Percentiles rank a stretch among this genome's conserved stretches.
Conservation (phyloP, 2,113 vertebrate genomes). For the Panthera uncia region DNA sequence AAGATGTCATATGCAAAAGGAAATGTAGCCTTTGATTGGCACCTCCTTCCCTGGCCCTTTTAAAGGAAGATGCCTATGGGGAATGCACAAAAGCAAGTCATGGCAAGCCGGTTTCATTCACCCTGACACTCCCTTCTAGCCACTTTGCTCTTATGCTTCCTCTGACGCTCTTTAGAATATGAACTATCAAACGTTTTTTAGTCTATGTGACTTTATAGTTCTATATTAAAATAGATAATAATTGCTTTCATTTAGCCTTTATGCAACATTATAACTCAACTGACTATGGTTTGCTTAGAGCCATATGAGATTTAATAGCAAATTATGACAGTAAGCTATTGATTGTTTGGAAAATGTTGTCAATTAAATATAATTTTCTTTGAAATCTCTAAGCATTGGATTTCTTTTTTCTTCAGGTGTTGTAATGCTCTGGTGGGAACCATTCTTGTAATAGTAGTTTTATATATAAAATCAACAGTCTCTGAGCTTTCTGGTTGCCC, state of each 20-base stretch:
- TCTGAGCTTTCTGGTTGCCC: background rate
- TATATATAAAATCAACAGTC: background rate
- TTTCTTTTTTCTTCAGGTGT: background rate
- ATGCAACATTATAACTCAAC: background rate
- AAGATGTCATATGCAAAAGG: background rate
- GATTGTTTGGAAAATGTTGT: background rate
- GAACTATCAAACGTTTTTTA: background rate
- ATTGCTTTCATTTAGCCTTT: background rate
- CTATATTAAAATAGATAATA: background rate
- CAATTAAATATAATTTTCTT: conserved; percentile 33
- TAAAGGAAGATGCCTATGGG: background rate
- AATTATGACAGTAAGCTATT: background rate
- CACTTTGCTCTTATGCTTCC: background rate
- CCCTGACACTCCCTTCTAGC: background rate
- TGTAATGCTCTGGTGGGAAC: background rate
- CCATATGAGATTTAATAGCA: background rate
- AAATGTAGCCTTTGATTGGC: background rate
- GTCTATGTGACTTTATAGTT: background rate
- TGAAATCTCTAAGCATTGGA: background rate
- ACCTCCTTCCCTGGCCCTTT: background rate
- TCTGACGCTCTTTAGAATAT: background rate
- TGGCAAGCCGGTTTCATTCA: background rate
- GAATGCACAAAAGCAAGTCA: background rate
- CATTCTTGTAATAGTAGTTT: background rate
- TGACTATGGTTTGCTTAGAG: background rate